These are phyloP conservation scores for Sebastes cheni DNA, from an alignment of 2,797 vertebrate genomes.

Conservation along the genomic window DNA sequence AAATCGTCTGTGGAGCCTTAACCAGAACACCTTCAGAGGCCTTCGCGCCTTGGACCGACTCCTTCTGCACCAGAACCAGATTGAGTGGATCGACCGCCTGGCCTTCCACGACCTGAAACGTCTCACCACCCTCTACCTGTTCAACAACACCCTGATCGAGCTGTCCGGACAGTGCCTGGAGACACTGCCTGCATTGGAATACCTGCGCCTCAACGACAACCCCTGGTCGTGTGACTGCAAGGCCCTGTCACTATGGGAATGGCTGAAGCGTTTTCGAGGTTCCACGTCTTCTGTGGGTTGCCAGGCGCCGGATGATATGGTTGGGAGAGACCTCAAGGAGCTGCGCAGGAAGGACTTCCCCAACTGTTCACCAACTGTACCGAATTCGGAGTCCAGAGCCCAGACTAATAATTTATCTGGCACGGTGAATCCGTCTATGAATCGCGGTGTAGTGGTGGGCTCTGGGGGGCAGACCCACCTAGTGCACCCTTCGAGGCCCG, in stretches of 20 bases:
- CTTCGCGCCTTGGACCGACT: constrained; percentile 93
- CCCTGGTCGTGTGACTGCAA: constrained; percentile 97
- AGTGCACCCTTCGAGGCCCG: constrained; percentile 83
- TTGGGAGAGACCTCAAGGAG: constrained; percentile 91
- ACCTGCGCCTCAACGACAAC: constrained; percentile 96
- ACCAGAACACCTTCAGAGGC: constrained; percentile 95
- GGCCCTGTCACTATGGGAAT: constrained; percentile 94
- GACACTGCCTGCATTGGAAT: constrained; percentile 90
- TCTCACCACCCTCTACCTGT: constrained; percentile 95
- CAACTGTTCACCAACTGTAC: constrained; percentile 84
- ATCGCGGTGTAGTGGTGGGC: constrained; percentile 68
- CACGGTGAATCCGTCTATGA: constrained; percentile 83
- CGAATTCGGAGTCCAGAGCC: constrained; percentile 90
- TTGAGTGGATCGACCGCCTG: constrained; percentile 92
- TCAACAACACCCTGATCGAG: constrained; percentile 95
- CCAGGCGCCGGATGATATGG: constrained; percentile 80
- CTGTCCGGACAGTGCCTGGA: constrained; percentile 93
- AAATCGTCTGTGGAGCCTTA: constrained; percentile 94
- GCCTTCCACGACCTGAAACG: constrained; percentile 95
- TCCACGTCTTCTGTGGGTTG: constrained; percentile 93
- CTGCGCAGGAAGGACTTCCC: constrained; percentile 90
- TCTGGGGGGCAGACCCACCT: constrained; percentile 79
- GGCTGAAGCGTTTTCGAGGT: constrained; percentile 93
- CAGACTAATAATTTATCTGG: constrained; percentile 92
- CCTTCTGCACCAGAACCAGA: constrained; percentile 95